Base-by-base conservation (phyloP, 2,113 vertebrate genomes). In the Piaya cayana region DNA sequence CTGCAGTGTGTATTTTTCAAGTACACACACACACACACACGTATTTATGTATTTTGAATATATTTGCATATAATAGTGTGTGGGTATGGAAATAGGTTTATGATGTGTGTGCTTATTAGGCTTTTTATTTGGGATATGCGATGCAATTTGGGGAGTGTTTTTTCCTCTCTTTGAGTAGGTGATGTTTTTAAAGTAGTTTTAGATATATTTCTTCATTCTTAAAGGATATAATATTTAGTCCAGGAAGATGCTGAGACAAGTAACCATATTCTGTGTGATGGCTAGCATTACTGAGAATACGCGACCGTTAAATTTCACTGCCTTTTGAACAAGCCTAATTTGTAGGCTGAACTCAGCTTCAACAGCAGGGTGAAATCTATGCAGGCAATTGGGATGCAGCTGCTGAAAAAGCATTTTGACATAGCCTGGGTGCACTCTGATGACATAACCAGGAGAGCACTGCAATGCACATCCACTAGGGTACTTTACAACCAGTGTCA, bases 391-490 rank as follows among this genome's bases (percentile, higher is more conserved):
- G 60, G 70, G 77, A 45, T 49, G 34, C 23, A 47, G 77, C 29
- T 80, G 43, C 58, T 82, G 58, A 3, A 1, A 49, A 30, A 75
- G 34, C 49, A 22, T 86, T 83, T 59, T 2, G 7, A 17, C 8
- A 0, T 23, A n/a, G 53, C 15, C 6, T 71, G 56, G 20, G 26
- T 45, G 23, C 5, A 2, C 18, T 49, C 16, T 11, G 17, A 22
- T 39, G 32, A 60, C 68, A 65, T 34, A 60, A 37, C 32, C 3
- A 18, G 69, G 80, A 70, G 20, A 56, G 13, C 11, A 11, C 8
- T 56, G 25, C 49, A 12, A 13, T 11, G 29, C 52, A 20, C 5
- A 43, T 11, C 39, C 3, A 0, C 27, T 26, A 25, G 8, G 23
- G 58, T 39, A 52, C 43, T 76, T 43, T 59, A 32, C n/a, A 58